These are phyloP conservation scores for Sardina pilchardus DNA, from an alignment of 2,113 vertebrate genomes.

Conservation along the genomic window DNA sequence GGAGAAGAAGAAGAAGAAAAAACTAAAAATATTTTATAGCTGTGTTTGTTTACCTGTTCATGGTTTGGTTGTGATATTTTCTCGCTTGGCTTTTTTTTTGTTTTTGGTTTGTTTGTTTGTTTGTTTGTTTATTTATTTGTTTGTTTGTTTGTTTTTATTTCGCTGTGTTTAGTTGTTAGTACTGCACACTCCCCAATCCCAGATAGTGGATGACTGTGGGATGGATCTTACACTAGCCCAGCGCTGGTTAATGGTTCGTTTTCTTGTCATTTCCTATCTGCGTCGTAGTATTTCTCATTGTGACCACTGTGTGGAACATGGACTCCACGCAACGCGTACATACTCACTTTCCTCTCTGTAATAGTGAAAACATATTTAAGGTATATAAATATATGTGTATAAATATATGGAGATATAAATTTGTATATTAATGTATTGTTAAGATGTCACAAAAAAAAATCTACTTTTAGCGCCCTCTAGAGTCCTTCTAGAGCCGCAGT, in stretches of 20 bases:
- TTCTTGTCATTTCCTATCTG: background rate
- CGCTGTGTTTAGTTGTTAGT: background rate
- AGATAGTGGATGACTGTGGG: background rate
- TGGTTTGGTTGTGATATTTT: slow-evolving; percentile 8
- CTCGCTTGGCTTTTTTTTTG: background rate
- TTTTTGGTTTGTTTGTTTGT: background rate
- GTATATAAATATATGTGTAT: slow-evolving; percentile 11
- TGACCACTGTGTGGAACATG: background rate
- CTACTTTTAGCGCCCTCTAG: background rate
- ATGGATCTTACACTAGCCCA: background rate
- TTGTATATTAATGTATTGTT: background rate
- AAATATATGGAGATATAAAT: slow-evolving; percentile 4
- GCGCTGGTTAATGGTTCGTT: background rate
- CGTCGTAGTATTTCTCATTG: background rate
- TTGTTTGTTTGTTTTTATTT: background rate
- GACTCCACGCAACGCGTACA: too few relatives aligned
- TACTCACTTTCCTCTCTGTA: background rate
- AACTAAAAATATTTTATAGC: background rate
- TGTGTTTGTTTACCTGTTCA: slow-evolving; percentile 1
- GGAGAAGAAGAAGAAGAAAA: background rate
- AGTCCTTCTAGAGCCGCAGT: background rate
- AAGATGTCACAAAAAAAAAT: background rate
- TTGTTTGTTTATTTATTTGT: background rate
- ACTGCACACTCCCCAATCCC: background rate
- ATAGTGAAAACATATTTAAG: background rate